Base-by-base conservation (phyloP, 2,113 vertebrate species). In the Nicator chloris region DNA sequence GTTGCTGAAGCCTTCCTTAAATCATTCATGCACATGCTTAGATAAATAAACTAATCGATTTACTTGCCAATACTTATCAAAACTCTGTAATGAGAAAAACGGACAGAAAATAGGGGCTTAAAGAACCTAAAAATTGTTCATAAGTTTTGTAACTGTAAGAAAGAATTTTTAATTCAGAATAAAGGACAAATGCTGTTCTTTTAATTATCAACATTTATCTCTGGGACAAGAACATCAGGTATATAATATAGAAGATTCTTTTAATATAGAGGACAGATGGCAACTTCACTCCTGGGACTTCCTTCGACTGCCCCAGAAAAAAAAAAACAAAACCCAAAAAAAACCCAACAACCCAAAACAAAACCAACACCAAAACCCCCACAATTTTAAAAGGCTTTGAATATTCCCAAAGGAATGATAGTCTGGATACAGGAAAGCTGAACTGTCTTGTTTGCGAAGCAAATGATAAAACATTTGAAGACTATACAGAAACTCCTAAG, bases 151-250 rank as follows among this genome's bases (percentile, higher is more conserved):
- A 75, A 83, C 27, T 66, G 27, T 26, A 82, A 75, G 51, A 84
- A 75, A 77, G 22, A 88, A 65, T 88, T 94, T 96, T 95, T 65
- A 92, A 49, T 96, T 94, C 92, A 85, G 54, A 96, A 97, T 88
- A 97, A 97, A 97, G 95, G 95, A 97, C 95, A 98, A 98, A 97
- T 82, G 60, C 81, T 95, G 88, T 94, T 95, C 97, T 97, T 95
- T 97, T 98, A 98, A 98, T 98, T 98, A 98, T 97, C 96, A 96
- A 95, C 97, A 98, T 98, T 97, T 97, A 98, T 98, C 98, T 98
- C 98, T 73, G 95, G 97, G 97, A 98, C 97, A 97, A 97, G 97
- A 97, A 97, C 97, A 98, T 98, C 97, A 98, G 96, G 97, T 97
- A 97, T 93, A 97, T 95, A 94, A 97, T 68, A 97, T 57, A 95